A percentile compares a stretch with the other conserved stretches of the same genome.
Evolutionary conservation across 2,888 invertebrate genomes (phyloP).

Genomic region (Lissocephala sabroskyi): DNA sequence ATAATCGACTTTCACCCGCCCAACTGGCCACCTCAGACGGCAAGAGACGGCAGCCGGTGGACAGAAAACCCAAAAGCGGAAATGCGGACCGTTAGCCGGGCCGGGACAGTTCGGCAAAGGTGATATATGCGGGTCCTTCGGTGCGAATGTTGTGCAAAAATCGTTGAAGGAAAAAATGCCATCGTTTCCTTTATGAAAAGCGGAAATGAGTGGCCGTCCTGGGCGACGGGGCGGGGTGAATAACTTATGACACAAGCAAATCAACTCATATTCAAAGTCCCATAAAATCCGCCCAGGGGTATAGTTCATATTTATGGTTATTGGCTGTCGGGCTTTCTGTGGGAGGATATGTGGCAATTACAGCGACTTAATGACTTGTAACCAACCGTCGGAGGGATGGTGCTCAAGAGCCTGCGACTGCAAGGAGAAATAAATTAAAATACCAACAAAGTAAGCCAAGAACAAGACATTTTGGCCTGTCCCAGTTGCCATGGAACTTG

Average conservation of each 20-base stretch:
- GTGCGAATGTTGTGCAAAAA: slow-evolving; percentile 26
- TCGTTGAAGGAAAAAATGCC: slow-evolving; percentile 44
- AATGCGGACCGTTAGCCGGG: slow-evolving; percentile 67
- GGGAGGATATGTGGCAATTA: slow-evolving; percentile 33
- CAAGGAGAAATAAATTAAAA: slow-evolving; percentile 20
- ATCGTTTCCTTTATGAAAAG: slow-evolving; percentile 60
- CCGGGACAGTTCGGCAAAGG: slow-evolving; percentile 20
- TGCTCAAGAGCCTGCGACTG: slow-evolving; percentile 3
- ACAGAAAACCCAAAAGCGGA: slow-evolving; percentile 71
- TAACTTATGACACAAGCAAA: slow-evolving; percentile 45
- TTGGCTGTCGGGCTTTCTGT: slow-evolving; percentile 31
- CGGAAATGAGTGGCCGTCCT: slow-evolving; percentile 43
- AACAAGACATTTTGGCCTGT: too few relatives aligned
- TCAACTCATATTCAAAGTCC: slow-evolving; percentile 33
- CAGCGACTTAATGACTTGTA: slow-evolving; percentile 59
- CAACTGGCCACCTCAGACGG: slow-evolving; percentile 23
- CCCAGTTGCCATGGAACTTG: slow-evolving; percentile 30
- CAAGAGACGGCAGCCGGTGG: slow-evolving; percentile 73
- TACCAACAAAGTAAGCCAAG: slow-evolving; percentile 14
- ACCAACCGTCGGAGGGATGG: slow-evolving; percentile 26
- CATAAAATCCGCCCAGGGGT: slow-evolving; percentile 47
- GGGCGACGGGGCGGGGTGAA: slow-evolving; percentile 6
- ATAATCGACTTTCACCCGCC: slow-evolving; percentile 55
- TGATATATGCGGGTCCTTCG: slow-evolving; percentile 52
- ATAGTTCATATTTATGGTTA: slow-evolving; percentile 53